Percentiles rank a stretch among this genome's conserved stretches.
These are phyloP conservation scores for Argyresthia albistria DNA, from an alignment of 2,888 invertebrate genomes.

Conservation along the genomic window DNA sequence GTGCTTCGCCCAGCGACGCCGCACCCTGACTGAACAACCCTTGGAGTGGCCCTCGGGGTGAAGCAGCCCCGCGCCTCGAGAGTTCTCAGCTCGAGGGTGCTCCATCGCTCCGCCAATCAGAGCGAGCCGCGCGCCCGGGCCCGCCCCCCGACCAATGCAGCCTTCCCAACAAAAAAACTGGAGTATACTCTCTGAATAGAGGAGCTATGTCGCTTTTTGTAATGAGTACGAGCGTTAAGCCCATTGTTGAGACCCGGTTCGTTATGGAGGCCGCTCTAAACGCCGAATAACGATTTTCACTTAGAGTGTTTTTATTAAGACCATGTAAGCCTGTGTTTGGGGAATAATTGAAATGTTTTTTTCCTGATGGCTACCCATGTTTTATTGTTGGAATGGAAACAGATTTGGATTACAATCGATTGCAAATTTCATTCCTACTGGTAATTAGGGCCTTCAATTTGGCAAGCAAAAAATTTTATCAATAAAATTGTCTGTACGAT, in stretches of 20 bases:
- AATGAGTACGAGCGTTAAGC: constrained; percentile 71
- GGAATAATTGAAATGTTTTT: constrained; percentile 13
- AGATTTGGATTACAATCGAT: neutral
- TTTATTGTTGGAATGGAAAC: neutral
- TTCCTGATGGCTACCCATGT: neutral
- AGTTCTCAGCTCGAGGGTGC: constrained; percentile 70
- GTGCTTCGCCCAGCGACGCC: constrained; percentile 65
- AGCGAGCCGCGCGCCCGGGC: constrained; percentile 48
- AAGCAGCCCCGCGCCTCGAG: constrained; percentile 70
- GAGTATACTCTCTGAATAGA: constrained; percentile 70
- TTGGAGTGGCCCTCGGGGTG: constrained; percentile 70
- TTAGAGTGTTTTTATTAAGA: constrained; percentile 69
- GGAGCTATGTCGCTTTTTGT: constrained; percentile 71
- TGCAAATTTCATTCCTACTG: too few relatives aligned
- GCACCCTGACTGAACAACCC: constrained; percentile 69
- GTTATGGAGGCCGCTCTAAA: constrained; percentile 68
- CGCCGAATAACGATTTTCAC: constrained; percentile 68
- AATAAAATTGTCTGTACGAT: too few relatives aligned
- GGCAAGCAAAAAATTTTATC: too few relatives aligned
- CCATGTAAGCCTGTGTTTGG: constrained; percentile 45
- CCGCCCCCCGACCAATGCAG: constrained; percentile 45
- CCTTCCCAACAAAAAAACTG: constrained; percentile 64
- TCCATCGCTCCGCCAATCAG: constrained; percentile 55
- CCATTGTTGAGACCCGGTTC: constrained; percentile 68
- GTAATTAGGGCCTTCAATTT: too few relatives aligned